Conservation (phyloP, 2,113 vertebrate genomes). For the Alosa alosa region DNA sequence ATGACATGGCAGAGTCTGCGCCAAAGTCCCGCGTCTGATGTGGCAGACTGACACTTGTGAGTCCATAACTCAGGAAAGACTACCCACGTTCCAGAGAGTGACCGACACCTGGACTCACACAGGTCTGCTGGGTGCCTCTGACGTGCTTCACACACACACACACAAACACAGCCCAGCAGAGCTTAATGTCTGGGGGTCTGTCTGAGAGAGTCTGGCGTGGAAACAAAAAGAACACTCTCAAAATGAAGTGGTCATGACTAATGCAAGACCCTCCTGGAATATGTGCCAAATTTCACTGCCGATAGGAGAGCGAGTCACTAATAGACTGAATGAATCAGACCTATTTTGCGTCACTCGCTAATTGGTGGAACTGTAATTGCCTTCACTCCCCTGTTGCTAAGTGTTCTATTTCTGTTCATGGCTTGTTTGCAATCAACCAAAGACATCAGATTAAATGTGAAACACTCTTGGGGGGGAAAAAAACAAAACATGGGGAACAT, state of each 20-base stretch:
- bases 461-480: conserved; percentile 31
- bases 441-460: conserved; percentile 47
- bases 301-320: neutral
- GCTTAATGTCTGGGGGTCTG: neutral
- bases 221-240: neutral
- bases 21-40: neutral
- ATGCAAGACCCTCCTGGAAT: neutral
- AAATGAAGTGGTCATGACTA: neutral
- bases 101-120: neutral
- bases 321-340: neutral
- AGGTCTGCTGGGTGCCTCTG: neutral
- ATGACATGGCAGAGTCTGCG: too few relatives aligned
- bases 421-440: conserved; percentile 49
- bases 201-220: neutral
- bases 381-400: conserved; percentile 1
- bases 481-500: conserved; percentile 23
- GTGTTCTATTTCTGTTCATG: neutral
- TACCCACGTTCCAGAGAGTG: neutral
- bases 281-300: neutral
- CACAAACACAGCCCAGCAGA: neutral
- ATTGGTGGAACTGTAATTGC: neutral
- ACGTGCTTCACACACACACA: neutral
- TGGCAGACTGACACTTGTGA: neutral
- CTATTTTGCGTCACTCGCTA: neutral
- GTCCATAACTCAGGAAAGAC: neutral